Percentiles rank a stretch among this genome's conserved stretches.
phyloP scores from a whole-genome alignment of 1,140 invertebrate species.

The Sminthurides bifidus region DNA sequence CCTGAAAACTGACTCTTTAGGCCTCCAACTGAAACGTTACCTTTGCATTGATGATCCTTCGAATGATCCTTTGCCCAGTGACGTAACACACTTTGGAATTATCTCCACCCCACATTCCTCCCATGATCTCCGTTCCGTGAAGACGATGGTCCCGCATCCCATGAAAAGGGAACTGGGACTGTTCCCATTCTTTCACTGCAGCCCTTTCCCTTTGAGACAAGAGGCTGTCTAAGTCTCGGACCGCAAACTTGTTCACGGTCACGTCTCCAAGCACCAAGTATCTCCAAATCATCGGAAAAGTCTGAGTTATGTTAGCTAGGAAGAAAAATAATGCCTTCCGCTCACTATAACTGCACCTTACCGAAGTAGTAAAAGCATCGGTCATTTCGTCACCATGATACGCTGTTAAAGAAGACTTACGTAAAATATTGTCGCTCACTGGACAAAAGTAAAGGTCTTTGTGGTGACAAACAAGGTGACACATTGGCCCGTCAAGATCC shows the following conservation, averaged over 20 bases:
- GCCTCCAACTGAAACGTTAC: neutral
- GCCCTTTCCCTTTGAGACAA: conserved; percentile 22
- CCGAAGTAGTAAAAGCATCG: neutral
- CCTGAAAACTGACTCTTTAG: neutral
- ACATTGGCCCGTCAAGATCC: neutral
- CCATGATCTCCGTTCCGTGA: conserved; percentile 8
- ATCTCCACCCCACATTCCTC: conserved; percentile 14
- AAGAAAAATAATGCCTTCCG: neutral
- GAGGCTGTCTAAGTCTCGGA: conserved; percentile 27
- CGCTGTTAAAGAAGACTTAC: neutral
- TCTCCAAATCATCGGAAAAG: conserved; percentile 23
- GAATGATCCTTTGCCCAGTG: neutral
- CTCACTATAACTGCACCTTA: neutral
- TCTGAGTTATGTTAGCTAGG: neutral
- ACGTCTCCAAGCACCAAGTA: conserved; percentile 29
- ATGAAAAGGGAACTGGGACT: conserved; percentile 27
- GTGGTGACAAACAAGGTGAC: neutral
- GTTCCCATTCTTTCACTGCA: conserved; percentile 31
- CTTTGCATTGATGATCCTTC: neutral
- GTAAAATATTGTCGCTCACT: neutral
- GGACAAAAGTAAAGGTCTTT: neutral
- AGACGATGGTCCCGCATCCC: conserved; percentile 31
- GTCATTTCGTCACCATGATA: neutral
- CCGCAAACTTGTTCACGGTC: conserved; percentile 25
- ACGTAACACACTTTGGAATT: neutral